Conservation (phyloP, 2,797 vertebrate species). For the Micromesistius poutassou region DNA sequence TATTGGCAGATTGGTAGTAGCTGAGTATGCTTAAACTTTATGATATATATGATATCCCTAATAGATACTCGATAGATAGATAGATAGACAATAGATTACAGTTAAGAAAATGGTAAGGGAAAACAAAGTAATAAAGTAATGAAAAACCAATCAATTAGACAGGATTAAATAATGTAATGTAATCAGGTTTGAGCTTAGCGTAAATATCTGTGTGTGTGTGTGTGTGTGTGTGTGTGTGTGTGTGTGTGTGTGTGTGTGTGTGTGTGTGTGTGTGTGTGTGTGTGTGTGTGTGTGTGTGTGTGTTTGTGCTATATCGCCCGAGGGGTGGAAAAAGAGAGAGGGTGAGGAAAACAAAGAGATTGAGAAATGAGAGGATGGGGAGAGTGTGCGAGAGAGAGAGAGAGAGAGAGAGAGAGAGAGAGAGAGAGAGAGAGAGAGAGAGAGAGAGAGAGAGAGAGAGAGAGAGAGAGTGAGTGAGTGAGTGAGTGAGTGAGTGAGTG, state of each 20-base stretch:
- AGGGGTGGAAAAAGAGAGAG: not conserved
- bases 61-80: not conserved
- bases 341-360: not conserved
- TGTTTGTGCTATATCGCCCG: not conserved
- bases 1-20: conserved; percentile 64
- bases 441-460: conserved; percentile 6
- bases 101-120: not conserved
- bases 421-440: no score
- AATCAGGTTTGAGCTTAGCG: not conserved
- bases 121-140: no score
- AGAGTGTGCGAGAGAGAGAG: no score
- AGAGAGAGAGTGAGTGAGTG: conserved; percentile 16
- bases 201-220: no score
- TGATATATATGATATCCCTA: no score
- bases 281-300: no score
- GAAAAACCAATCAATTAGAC: no score
- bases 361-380: not conserved
- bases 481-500: conserved; percentile 30
- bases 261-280: no score
- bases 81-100: not conserved
- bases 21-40: conserved; percentile 50
- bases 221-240: no score
- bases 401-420: not conserved
- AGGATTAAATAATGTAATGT: no score
- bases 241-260: no score